Evolutionary conservation across 2,113 vertebrate species (phyloP).

Genomic region (Misgurnus anguillicaudatus): DNA sequence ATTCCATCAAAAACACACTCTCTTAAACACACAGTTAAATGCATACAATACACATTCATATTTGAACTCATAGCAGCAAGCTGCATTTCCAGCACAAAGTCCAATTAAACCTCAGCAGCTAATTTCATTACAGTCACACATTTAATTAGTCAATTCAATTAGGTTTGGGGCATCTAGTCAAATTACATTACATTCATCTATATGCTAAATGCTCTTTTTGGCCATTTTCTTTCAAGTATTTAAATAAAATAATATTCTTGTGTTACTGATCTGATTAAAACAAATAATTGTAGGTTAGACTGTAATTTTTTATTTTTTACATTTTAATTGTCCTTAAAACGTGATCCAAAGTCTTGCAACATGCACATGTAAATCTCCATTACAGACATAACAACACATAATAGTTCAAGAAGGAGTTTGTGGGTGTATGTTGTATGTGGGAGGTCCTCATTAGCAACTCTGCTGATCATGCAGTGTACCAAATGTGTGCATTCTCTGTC

Average conservation of each 20-base stretch:
- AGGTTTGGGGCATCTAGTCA: no score
- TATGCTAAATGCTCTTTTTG: no score
- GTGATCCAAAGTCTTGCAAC: conserved; percentile 57
- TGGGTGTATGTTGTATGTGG: conserved; percentile 37
- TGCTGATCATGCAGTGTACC: no score
- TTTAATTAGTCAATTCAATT: no score
- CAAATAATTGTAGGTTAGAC: conserved; percentile 13
- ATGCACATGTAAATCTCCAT: conserved; percentile 66
- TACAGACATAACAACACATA: conserved; percentile 55
- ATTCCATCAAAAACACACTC: neutral
- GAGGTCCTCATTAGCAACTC: neutral
- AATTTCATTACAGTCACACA: conserved; percentile 68
- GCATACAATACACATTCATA: conserved; percentile 46
- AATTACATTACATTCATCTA: no score
- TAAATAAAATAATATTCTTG: no score
- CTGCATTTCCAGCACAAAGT: no score
- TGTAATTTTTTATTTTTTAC: no score
- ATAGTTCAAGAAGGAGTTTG: conserved; percentile 12
- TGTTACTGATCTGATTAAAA: no score
- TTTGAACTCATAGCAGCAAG: no score
- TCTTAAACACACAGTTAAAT: conserved; percentile 2
- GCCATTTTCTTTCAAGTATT: no score
- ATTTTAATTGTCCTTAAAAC: neutral
- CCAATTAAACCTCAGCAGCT: conserved; percentile 50
- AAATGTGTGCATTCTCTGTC: no score